Evolutionary conservation across 2,797 vertebrate species (phyloP), one percentile per base, ranked within the genome.

Genomic region (Pogoniulus pusillus): DNA sequence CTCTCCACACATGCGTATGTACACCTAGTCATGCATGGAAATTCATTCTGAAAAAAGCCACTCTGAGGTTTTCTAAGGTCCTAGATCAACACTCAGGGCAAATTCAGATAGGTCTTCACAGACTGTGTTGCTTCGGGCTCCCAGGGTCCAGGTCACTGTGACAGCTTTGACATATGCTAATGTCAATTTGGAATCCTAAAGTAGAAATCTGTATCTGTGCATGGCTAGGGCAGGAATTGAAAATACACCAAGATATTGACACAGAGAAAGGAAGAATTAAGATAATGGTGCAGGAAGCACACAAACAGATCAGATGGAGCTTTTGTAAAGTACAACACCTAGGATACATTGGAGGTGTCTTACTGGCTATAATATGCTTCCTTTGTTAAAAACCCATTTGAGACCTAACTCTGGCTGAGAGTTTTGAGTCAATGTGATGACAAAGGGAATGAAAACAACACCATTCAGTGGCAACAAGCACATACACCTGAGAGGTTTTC

Each of bases 201-300:
- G 84, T 87, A 81, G 76, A 60, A 59, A 75, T 85, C 57, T 85
- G 29, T 60, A 70, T 84, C 64, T 72, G 57, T 82, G 41, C 74
- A 78, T 58, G 80, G 81, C 55, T 69, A 76, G 64, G 63, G 39
- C 55, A 84, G 68, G 80, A 93, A 88, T 73, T 68, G 16, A 76
- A 87, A 90, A 62, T 62, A n/a, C 22, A 39, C 10, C 4, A 12
- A 35, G 26, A 73, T 13, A 15, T 60, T 65, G 19, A 71, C 15
- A 27, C 1, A 43, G 26, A 81, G 51, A 75, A 91, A 81, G 70
- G 14, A 76, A 64, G 24, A 65, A 91, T n/a, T n/a, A 70, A 73
- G 83, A 32, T 6, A 7, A 7, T 34, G 18, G 29, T 30, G 37
- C 41, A 74, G 59, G 30, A 77, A 54, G 29, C n/a, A 32, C 20